These are phyloP conservation scores for Phylloscopus collybita DNA, from an alignment of 2,797 vertebrate species.

Conservation along the genomic window DNA sequence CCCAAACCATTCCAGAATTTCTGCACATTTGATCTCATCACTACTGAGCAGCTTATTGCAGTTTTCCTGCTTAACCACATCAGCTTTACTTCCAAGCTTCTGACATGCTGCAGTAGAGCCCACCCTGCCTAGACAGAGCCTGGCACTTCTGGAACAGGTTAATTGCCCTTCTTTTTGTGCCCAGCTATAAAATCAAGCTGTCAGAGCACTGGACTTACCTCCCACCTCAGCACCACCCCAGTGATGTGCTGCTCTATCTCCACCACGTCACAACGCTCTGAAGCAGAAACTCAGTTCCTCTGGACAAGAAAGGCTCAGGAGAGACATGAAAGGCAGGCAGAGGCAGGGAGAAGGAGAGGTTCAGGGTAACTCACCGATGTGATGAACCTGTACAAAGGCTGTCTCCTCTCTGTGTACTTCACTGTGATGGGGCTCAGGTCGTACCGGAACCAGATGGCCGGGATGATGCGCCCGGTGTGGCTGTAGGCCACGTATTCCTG, in stretches of 20 bases:
- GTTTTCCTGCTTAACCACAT: not conserved
- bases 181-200: not conserved
- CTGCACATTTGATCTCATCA: not conserved
- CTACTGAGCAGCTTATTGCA: not conserved
- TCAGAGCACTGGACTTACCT: not conserved
- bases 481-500: slow-evolving; percentile 98
- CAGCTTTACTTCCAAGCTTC: not conserved
- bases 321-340: not conserved
- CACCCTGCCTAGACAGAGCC: not conserved
- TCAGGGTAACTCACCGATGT: slow-evolving; percentile 88
- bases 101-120: not conserved
- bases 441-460: slow-evolving; percentile 99
- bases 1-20: not conserved
- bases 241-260: not conserved
- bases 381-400: slow-evolving; percentile 96
- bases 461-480: slow-evolving; percentile 97
- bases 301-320: not conserved
- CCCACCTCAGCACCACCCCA: not conserved
- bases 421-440: slow-evolving; percentile 99
- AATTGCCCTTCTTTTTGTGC: not conserved
- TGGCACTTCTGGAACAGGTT: not conserved
- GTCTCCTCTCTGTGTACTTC: slow-evolving; percentile 96
- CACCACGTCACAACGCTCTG: not conserved
- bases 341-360: not conserved
- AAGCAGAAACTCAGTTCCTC: not conserved